These are phyloP conservation scores for Lepus europaeus DNA, from an alignment of 2,113 vertebrate genomes.

Conservation along the genomic window DNA sequence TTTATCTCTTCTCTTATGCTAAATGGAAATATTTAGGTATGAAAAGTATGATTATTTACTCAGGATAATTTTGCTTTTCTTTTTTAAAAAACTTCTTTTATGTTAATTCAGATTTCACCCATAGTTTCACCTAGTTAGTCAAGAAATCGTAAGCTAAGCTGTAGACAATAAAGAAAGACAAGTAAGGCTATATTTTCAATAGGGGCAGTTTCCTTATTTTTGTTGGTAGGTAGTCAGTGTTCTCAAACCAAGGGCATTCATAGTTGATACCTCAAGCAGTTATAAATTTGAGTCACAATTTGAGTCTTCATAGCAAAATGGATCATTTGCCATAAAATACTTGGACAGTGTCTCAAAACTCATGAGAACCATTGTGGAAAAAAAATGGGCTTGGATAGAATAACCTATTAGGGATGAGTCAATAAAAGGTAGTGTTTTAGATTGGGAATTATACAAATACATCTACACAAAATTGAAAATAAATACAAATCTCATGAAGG, in stretches of 20 bases:
- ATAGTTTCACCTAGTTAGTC: background rate
- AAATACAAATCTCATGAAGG: background rate
- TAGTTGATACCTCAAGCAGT: background rate
- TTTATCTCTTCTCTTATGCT: background rate
- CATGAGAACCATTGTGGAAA: background rate
- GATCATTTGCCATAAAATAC: constrained; percentile 37
- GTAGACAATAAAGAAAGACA: background rate
- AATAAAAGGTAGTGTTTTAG: background rate
- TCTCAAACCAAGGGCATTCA: background rate
- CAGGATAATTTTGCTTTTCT: background rate
- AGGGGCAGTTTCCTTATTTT: background rate
- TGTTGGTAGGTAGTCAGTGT: background rate
- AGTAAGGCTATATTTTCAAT: background rate
- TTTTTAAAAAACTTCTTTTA: background rate
- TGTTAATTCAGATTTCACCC: background rate
- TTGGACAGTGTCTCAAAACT: constrained; percentile 26
- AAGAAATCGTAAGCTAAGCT: constrained; percentile 29
- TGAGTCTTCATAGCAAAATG: constrained; percentile 18
- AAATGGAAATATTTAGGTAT: background rate
- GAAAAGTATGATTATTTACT: background rate
- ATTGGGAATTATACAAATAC: background rate
- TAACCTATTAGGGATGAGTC: background rate
- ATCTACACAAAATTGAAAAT: background rate
- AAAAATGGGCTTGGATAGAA: background rate
- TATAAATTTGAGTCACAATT: background rate